Base-by-base conservation (phyloP, 30 jellyfish, hydroid and myxozoan genomes). In the Haliclystus octoradiatus region DNA sequence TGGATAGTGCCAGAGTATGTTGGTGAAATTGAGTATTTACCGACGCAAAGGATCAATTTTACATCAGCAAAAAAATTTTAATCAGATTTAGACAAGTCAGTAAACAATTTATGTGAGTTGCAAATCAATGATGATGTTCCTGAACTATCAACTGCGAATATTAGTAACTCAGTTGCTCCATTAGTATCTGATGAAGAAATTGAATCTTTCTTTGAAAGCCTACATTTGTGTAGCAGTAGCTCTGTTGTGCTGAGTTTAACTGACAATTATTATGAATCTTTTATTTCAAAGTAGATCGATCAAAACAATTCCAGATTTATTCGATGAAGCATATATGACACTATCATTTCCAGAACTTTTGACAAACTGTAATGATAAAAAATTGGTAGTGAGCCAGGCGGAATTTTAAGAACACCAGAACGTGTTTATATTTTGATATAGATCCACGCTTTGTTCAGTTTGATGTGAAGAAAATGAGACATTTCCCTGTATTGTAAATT, bases 221-320 rank as follows among this genome's bases (percentile, higher is more conserved):
- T n/a, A n/a, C n/a, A n/a, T n/a, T n/a, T n/a, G n/a, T n/a, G n/a
- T n/a, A n/a, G n/a, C n/a, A n/a, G n/a, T n/a, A n/a, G n/a, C n/a
- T 65, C 77, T 27, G 77, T 64, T 63, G 70, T 52, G 4, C 79
- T 69, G 70, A 62, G 77, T 65, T 33, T 62, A 62, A 33, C 65
- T 3, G 19, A 65, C 40, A 71, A 69, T 63, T 74, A 33, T 74
- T 32, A 76, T 46, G 71, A 74, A 33, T 29, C 57, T 22, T 40
- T 74, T 47, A 51, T 49, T n/a, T n/a, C n/a, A n/a, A n/a, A n/a
- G n/a, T n/a, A n/a, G n/a, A n/a, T n/a, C n/a, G 24, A 64, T 62
- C 24, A 65, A 71, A 19, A 74, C 77, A 22, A 62, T 74, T 19
- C 63, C 71, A 23, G 85, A 34, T 62, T 31, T 63, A 19, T 64